Conservation (phyloP, 2,113 vertebrate species). For the Helogale parvula region DNA sequence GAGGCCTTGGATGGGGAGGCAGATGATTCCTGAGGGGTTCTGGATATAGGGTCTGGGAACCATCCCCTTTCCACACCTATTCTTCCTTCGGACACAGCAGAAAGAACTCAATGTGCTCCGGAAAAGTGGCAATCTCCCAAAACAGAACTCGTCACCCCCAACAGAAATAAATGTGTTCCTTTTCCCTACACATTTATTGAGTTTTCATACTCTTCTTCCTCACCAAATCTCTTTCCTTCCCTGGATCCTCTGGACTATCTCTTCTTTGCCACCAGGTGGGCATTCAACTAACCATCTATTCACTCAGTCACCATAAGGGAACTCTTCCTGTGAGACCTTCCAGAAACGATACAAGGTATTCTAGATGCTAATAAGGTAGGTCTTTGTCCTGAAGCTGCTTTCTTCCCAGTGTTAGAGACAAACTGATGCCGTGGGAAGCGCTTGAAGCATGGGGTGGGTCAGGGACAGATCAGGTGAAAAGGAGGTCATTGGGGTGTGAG, state of each 20-base stretch:
- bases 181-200: neutral
- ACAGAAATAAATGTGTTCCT: neutral
- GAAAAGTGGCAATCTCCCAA: neutral
- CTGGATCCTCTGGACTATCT: neutral
- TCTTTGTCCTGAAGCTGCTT: neutral
- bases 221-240: neutral
- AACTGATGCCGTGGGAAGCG: too few species aligned
- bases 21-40: neutral
- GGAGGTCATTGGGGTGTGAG: neutral
- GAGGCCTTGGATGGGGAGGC: neutral
- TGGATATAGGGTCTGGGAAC: neutral
- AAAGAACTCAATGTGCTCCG: neutral
- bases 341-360: neutral
- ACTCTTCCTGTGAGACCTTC: neutral
- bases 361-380: neutral
- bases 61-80: rapidly evolving
- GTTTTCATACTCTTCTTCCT: neutral
- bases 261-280: neutral
- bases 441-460: neutral
- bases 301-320: neutral
- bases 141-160: neutral
- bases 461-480: neutral
- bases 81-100: neutral
- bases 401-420: neutral
- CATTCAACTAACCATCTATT: neutral